A percentile compares a stretch with the other conserved stretches of the same genome.
These are phyloP conservation scores for Channa argus DNA, from an alignment of 2,113 vertebrate species.

Conservation along the genomic window DNA sequence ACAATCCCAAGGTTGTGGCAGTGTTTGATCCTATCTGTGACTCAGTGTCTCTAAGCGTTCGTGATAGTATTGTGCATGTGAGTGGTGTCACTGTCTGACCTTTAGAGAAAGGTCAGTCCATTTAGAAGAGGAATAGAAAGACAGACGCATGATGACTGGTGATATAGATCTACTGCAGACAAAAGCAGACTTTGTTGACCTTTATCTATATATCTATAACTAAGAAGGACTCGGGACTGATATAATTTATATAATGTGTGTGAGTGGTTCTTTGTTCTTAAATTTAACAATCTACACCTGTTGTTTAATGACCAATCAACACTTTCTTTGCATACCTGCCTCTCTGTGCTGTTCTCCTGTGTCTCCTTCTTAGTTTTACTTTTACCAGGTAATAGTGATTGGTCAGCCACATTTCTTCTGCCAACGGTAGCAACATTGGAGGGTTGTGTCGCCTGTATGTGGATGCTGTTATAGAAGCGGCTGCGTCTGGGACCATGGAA, in stretches of 20 bases:
- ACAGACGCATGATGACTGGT: conserved; percentile 57
- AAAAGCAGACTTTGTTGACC: conserved; percentile 66
- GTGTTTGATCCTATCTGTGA: conserved; percentile 42
- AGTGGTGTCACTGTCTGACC: conserved; percentile 74
- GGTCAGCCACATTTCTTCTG: not conserved
- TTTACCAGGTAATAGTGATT: not conserved
- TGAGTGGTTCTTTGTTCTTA: not conserved
- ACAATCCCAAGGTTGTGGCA: conserved; percentile 35
- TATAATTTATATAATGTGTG: conserved; percentile 6
- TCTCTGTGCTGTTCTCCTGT: not conserved
- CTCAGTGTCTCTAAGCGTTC: conserved; percentile 49
- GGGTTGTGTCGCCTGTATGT: too few relatives aligned
- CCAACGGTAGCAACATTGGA: too few relatives aligned
- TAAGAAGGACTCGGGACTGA: conserved; percentile 42
- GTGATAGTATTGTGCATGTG: conserved; percentile 72
- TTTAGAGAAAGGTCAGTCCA: conserved; percentile 75
- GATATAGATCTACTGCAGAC: conserved; percentile 63
- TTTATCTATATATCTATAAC: conserved; percentile 56
- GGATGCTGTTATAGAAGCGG: too few relatives aligned
- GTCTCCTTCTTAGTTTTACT: not conserved
- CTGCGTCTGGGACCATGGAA: too few relatives aligned
- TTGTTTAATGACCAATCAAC: not conserved
- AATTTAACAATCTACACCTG: too few relatives aligned
- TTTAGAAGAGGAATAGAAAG: conserved; percentile 70
- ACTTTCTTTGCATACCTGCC: not conserved